These are phyloP conservation scores for Phaethornis superciliosus DNA, from an alignment of 2,113 vertebrate species.

Conservation along the genomic window DNA sequence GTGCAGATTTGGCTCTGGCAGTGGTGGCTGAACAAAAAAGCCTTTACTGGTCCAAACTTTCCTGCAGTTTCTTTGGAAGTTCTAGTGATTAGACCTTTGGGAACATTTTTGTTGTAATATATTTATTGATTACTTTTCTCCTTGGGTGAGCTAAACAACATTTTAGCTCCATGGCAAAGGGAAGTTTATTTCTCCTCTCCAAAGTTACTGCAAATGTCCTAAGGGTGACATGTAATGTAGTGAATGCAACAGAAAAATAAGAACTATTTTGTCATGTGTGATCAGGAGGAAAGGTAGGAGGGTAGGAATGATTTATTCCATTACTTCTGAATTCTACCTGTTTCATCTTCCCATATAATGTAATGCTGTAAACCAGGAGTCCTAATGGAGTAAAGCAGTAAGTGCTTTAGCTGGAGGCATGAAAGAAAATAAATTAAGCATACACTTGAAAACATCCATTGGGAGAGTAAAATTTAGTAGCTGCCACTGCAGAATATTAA, in stretches of 20 bases:
- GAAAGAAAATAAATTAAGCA: slow-evolving; percentile 38
- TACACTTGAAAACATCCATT: slow-evolving; percentile 20
- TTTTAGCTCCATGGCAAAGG: neutral
- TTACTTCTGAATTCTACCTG: neutral
- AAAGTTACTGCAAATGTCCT: neutral
- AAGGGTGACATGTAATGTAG: neutral
- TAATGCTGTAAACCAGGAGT: slow-evolving; percentile 9
- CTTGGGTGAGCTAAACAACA: neutral
- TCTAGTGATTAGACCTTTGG: neutral
- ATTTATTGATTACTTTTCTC: neutral
- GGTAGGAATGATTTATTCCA: neutral
- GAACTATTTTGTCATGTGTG: neutral
- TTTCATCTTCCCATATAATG: neutral
- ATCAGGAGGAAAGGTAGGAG: neutral
- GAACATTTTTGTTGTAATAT: slow-evolving; percentile 4
- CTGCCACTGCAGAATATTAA: neutral
- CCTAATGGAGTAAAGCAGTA: slow-evolving; percentile 12
- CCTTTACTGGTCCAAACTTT: neutral
- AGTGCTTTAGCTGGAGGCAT: slow-evolving; percentile 4
- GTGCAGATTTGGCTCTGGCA: neutral
- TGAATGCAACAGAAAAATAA: neutral
- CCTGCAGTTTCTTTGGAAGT: neutral
- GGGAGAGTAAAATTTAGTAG: slow-evolving; percentile 28
- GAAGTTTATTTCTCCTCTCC: neutral
- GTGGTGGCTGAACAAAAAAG: neutral